A percentile compares a stretch with the other conserved stretches of the same genome.
Evolutionary conservation across 2,888 invertebrate species (phyloP).

Genomic region (Andricus curvator): DNA sequence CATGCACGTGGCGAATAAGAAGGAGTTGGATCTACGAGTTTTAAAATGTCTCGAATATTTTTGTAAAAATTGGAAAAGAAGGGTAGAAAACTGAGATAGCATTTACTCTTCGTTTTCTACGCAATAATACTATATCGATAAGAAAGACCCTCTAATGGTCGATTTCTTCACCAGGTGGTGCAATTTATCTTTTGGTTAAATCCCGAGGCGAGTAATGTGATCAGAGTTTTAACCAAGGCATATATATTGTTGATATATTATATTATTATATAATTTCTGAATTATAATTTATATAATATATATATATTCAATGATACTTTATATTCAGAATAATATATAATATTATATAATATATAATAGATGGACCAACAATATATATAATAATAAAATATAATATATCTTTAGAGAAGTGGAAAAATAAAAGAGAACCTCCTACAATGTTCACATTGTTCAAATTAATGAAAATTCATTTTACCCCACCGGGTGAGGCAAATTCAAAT

Average conservation of each 20-base stretch:
- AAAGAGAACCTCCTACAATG: background rate
- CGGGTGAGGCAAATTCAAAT: too few relatives aligned
- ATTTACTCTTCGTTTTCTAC: constrained; percentile 29
- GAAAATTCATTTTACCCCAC: too few relatives aligned
- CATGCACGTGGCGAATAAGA: background rate
- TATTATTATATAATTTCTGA: too few relatives aligned
- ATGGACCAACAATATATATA: too few relatives aligned
- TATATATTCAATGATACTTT: too few relatives aligned
- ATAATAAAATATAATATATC: too few relatives aligned
- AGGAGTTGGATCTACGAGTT: background rate
- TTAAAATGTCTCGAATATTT: constrained; percentile 6
- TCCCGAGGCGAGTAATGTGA: constrained; percentile 33
- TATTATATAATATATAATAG: too few relatives aligned
- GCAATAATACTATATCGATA: constrained; percentile 29
- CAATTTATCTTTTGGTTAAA: constrained; percentile 29
- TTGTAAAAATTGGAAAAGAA: background rate
- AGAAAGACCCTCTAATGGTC: constrained; percentile 23
- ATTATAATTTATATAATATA: too few relatives aligned
- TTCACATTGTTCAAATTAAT: too few relatives aligned
- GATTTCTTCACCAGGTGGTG: constrained; percentile 24
- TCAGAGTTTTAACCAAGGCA: constrained; percentile 9
- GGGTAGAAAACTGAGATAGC: constrained; percentile 10
- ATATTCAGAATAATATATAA: too few relatives aligned
- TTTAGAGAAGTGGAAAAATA: background rate
- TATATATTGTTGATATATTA: too few relatives aligned